phyloP scores from a whole-genome alignment of 2,888 invertebrate genomes.

The Microctonus hyperodae region DNA sequence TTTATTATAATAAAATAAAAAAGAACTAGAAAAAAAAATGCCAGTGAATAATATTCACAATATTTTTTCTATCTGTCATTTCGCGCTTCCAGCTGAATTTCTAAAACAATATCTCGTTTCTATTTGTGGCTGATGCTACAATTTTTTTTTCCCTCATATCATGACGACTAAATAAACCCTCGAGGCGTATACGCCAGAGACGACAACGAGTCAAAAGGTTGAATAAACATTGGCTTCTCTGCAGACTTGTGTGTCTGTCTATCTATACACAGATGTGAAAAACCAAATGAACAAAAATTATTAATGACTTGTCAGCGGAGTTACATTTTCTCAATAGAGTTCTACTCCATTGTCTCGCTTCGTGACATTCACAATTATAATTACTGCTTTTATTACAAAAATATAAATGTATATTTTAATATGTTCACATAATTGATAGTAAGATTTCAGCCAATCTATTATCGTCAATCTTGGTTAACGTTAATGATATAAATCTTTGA shows the following conservation, averaged over 20 bases:
- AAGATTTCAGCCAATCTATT: not conserved
- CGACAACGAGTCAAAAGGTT: constrained; percentile 21
- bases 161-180: constrained; percentile 19
- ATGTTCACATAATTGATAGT: no score
- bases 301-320: not conserved
- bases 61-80: not conserved
- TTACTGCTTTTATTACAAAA: not conserved
- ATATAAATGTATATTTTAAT: not conserved
- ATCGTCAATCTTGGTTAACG: not conserved
- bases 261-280: not conserved
- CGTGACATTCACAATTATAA: not conserved
- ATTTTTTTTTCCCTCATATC: not conserved
- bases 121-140: no score
- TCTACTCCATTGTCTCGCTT: not conserved
- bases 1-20: no score
- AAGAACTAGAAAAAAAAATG: no score
- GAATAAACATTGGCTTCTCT: not conserved
- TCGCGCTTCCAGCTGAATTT: no score
- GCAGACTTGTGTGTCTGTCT: not conserved
- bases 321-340: not conserved
- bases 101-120: no score
- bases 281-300: not conserved
- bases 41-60: no score
- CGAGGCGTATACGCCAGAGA: no score
- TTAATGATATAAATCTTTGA: not conserved